phyloP scores from a whole-genome alignment of 2,113 vertebrate genomes.

The Poicephalus gulielmi region DNA sequence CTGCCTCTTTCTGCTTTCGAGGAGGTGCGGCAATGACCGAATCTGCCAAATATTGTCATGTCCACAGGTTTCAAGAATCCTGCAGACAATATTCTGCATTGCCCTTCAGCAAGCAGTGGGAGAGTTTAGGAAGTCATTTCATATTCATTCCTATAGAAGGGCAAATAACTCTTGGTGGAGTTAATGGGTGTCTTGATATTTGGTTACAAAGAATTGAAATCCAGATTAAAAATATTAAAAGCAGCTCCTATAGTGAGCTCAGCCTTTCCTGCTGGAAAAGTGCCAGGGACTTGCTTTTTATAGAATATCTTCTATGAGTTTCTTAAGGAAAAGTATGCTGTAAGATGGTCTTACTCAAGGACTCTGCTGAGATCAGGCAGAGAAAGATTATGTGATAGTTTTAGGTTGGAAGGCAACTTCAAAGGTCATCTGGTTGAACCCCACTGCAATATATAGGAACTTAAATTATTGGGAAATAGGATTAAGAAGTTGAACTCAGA shows the following conservation, averaged over 20 bases:
- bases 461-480: background rate
- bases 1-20: background rate
- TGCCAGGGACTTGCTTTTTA: background rate
- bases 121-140: background rate
- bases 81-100: background rate
- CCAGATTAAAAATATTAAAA: background rate
- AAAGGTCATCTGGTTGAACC: background rate
- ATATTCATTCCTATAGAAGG: background rate
- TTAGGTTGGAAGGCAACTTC: background rate
- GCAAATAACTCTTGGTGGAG: background rate
- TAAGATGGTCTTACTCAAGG: background rate
- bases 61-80: background rate
- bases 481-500: background rate
- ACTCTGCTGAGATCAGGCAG: background rate
- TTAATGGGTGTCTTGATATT: background rate
- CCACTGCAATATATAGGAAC: background rate
- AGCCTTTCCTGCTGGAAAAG: background rate
- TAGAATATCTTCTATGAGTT: background rate
- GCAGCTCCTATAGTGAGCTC: background rate
- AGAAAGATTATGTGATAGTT: background rate
- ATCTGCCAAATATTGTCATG: background rate
- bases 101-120: background rate
- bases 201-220: background rate
- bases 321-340: background rate
- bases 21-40: background rate